phyloP scores from a whole-genome alignment of 2,888 invertebrate genomes.

The Harpalus rubripes region DNA sequence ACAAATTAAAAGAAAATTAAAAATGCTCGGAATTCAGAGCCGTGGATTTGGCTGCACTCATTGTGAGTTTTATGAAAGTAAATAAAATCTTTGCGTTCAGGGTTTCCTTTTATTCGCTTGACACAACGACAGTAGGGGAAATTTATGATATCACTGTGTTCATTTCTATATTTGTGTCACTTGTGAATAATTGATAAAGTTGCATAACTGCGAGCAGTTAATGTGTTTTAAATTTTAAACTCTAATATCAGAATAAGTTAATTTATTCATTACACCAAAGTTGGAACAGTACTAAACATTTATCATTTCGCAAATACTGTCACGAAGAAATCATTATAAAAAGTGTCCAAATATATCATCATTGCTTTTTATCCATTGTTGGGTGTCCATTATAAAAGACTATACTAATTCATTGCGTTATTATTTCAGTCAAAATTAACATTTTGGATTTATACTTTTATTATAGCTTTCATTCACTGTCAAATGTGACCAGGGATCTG shows the following conservation, averaged over 20 bases:
- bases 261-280: constrained; percentile 38
- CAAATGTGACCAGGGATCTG: no score
- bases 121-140: constrained; percentile 37
- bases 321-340: background rate
- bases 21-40: background rate
- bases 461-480: no score
- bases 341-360: background rate
- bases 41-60: constrained; percentile 9
- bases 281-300: constrained; percentile 23
- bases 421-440: no score
- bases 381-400: no score
- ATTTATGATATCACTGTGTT: constrained; percentile 34
- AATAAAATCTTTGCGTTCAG: constrained; percentile 43
- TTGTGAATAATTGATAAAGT: constrained; percentile 55
- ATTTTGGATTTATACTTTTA: no score
- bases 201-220: constrained; percentile 33
- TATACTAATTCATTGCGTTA: no score
- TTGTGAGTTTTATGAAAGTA: constrained; percentile 38
- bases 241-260: constrained; percentile 46
- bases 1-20: constrained; percentile 1
- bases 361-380: background rate
- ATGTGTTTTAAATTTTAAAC: constrained; percentile 50
- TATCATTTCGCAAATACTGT: constrained; percentile 28
- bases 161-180: constrained; percentile 50
- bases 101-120: constrained; percentile 49